phyloP scores from a whole-genome alignment of 2,888 invertebrate species.

The Euphydryas editha region DNA sequence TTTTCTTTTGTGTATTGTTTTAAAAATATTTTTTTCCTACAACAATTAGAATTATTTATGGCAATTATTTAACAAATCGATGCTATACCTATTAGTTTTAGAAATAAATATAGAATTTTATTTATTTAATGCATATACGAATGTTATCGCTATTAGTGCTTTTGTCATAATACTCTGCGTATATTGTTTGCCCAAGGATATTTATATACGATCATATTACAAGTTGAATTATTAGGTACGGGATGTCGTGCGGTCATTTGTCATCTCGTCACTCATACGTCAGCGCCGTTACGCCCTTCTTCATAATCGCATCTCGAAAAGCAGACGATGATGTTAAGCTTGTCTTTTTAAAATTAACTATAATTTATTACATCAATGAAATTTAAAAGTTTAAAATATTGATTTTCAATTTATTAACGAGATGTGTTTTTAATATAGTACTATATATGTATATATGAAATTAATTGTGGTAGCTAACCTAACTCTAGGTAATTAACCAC shows the following conservation, averaged over 20 bases:
- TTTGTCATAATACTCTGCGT: too few relatives aligned
- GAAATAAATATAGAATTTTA: too few relatives aligned
- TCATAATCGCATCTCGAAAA: slow-evolving; percentile 57
- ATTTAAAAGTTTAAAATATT: slow-evolving; percentile 5
- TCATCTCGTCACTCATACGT: slow-evolving; percentile 72
- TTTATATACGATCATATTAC: slow-evolving; percentile 27
- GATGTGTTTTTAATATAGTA: not conserved
- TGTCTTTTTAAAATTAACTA: slow-evolving; percentile 22
- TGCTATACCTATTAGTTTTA: too few relatives aligned
- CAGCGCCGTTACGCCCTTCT: slow-evolving; percentile 71
- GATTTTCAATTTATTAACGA: not conserved
- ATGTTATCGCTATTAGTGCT: too few relatives aligned
- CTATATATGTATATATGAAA: not conserved
- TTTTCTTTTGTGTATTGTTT: too few relatives aligned
- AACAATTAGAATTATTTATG: too few relatives aligned
- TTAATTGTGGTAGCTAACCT: too few relatives aligned
- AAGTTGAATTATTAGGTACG: slow-evolving; percentile 40
- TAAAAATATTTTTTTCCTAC: too few relatives aligned
- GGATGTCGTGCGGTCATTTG: slow-evolving; percentile 65
- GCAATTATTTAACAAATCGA: too few relatives aligned
- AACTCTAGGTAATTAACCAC: too few relatives aligned
- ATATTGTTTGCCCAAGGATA: not conserved
- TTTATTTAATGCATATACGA: too few relatives aligned
- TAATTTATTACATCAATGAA: slow-evolving; percentile 21
- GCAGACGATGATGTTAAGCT: slow-evolving; percentile 32